phyloP scores from a whole-genome alignment of 2,888 invertebrate species.

The Eristalis intricaria region DNA sequence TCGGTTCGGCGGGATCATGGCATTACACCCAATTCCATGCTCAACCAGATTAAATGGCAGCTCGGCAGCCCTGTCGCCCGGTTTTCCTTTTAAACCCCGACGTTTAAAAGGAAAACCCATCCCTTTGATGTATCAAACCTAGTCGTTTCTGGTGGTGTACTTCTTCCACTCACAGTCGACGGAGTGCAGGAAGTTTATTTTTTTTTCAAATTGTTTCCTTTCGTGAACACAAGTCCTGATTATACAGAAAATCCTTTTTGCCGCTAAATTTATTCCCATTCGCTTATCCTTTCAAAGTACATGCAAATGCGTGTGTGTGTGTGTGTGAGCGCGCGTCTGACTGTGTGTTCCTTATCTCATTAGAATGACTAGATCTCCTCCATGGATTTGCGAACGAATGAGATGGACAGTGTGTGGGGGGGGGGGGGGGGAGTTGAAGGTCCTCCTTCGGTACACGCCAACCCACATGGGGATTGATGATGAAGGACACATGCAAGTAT shows the following conservation, averaged over 20 bases:
- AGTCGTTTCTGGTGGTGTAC: neutral
- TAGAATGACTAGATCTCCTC: conserved; percentile 29
- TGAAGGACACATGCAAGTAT: conserved; percentile 28
- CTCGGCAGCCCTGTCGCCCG: no score
- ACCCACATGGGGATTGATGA: conserved; percentile 55
- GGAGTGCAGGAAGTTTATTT: neutral
- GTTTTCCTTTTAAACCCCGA: no score
- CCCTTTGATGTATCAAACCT: neutral
- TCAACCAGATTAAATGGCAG: no score
- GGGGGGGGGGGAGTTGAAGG: conserved; percentile 8
- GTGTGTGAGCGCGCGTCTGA: neutral
- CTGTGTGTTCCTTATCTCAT: conserved; percentile 41
- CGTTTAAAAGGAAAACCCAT: neutral
- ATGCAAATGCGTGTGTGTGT: neutral
- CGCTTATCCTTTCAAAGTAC: neutral
- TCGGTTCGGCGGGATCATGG: no score
- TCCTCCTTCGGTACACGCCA: conserved; percentile 2
- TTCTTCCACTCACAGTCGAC: conserved; percentile 16
- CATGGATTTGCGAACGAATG: neutral
- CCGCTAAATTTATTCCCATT: conserved; percentile 31
- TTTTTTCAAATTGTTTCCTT: conserved; percentile 2
- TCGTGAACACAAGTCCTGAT: conserved; percentile 51
- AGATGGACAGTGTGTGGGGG: neutral
- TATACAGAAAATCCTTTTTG: conserved; percentile 51
- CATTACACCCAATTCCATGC: no score